Evolutionary conservation across 2,113 vertebrate species (phyloP).

Genomic region (Paraplagusia blochii): DNA sequence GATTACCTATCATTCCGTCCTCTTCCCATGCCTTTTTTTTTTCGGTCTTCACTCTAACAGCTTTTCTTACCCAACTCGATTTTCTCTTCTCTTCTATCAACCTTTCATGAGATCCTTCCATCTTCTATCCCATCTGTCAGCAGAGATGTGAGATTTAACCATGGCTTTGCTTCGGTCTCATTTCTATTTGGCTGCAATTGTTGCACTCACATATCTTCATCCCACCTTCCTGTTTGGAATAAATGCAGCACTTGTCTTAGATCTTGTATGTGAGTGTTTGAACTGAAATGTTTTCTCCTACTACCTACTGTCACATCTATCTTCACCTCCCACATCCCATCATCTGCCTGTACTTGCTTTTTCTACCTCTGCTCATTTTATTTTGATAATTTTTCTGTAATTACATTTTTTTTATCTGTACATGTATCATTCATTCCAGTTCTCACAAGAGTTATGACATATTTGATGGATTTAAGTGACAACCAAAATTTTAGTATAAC

Average conservation of each 20-base stretch:
- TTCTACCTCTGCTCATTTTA: constrained; percentile 35
- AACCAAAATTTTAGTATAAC: no score
- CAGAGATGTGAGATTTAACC: constrained; percentile 24
- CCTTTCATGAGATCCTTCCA: constrained; percentile 23
- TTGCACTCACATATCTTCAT: constrained; percentile 11
- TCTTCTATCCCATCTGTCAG: constrained; percentile 30
- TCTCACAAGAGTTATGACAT: no score
- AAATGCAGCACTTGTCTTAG: constrained; percentile 29
- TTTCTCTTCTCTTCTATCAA: constrained; percentile 19
- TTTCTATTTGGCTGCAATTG: constrained; percentile 4
- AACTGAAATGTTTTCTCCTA: constrained; percentile 46
- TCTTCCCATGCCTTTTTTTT: constrained; percentile 33
- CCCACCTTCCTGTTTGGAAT: constrained; percentile 25
- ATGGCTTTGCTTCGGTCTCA: constrained; percentile 8
- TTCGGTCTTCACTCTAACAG: constrained; percentile 20
- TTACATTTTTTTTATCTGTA: constrained; percentile 27
- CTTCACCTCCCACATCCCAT: constrained; percentile 41
- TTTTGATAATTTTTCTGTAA: constrained; percentile 31
- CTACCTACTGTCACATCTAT: constrained; percentile 44
- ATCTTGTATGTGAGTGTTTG: constrained; percentile 46
- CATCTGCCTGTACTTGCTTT: constrained; percentile 27
- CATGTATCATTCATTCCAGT: no score
- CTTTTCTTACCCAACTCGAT: constrained; percentile 12
- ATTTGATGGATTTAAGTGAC: no score
- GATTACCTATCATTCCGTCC: constrained; percentile 28